phyloP scores from a whole-genome alignment of 2,797 vertebrate genomes.

The Iguana delicatissima region DNA sequence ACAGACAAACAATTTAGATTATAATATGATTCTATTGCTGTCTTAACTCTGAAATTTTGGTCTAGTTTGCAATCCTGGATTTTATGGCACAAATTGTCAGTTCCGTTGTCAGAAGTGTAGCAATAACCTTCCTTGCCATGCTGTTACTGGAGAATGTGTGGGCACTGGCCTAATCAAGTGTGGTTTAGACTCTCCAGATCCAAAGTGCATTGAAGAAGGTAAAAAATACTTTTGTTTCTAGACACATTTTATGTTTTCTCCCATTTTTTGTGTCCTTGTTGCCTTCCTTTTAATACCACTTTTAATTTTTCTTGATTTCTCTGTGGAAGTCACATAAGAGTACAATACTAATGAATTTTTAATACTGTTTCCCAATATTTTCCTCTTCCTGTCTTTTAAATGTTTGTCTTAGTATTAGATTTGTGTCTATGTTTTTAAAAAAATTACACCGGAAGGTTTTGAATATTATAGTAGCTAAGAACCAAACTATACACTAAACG shows the following conservation, averaged over 20 bases:
- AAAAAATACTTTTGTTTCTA: not conserved
- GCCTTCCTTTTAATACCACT: not conserved
- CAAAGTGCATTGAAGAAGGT: constrained; percentile 28
- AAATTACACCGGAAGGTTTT: not conserved
- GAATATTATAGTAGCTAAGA: not conserved
- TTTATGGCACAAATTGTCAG: constrained; percentile 41
- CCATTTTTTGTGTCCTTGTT: not conserved
- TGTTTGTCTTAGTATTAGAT: not conserved
- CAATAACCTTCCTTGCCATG: constrained; percentile 27
- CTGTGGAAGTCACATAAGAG: not conserved
- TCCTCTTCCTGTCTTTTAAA: not conserved
- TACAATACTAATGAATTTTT: not conserved
- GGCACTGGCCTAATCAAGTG: constrained; percentile 5
- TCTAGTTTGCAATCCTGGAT: constrained; percentile 41
- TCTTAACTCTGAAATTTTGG: constrained; percentile 15
- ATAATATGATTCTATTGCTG: not conserved
- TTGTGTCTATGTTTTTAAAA: not conserved
- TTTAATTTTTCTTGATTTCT: not conserved
- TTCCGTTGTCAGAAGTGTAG: not conserved
- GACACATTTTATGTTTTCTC: not conserved
- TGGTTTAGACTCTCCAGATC: constrained; percentile 24
- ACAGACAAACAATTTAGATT: too few relatives aligned
- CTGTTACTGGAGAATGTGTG: constrained; percentile 41
- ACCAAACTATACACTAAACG: too few relatives aligned
- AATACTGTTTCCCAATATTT: not conserved